phyloP scores from a whole-genome alignment of 2,888 invertebrate genomes.

The Barypeithes pellucidus region DNA sequence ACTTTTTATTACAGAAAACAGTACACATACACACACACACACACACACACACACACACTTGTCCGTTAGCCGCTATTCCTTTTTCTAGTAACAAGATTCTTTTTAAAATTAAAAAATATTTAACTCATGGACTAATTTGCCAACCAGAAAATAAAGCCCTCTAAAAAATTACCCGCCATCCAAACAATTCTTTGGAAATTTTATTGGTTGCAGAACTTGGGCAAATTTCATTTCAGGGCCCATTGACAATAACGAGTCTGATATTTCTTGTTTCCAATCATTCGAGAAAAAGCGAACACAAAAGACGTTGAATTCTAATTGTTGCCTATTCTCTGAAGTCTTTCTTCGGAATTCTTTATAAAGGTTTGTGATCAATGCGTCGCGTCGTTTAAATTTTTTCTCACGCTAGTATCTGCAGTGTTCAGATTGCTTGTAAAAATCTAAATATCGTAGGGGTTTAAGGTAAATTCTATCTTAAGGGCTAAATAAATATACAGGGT shows the following conservation, averaged over 20 bases:
- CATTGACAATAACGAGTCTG: slow-evolving; percentile 60
- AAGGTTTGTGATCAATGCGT: slow-evolving; percentile 7
- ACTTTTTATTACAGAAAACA: no score
- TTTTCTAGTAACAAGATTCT: no score
- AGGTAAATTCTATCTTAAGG: no score
- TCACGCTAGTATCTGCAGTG: neutral
- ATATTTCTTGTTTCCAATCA: slow-evolving; percentile 63
- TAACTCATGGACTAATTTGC: neutral
- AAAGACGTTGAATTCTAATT: slow-evolving; percentile 50
- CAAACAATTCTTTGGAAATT: slow-evolving; percentile 19
- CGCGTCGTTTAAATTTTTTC: slow-evolving; percentile 5
- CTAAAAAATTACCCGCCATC: slow-evolving; percentile 2
- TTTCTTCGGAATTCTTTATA: slow-evolving; percentile 14
- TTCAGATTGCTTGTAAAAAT: neutral
- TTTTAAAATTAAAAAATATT: neutral
- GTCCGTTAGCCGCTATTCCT: no score
- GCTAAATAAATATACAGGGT: no score
- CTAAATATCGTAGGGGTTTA: no score
- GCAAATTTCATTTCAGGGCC: slow-evolving; percentile 35
- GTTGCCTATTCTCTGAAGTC: slow-evolving; percentile 33
- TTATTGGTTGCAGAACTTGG: slow-evolving; percentile 26
- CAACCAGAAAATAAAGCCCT: neutral
- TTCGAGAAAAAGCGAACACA: slow-evolving; percentile 48
- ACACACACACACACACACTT: no score
- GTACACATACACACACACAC: no score